A percentile compares a stretch with the other conserved stretches of the same genome.
These are phyloP conservation scores for Macrobrachium nipponense DNA, from an alignment of 1,140 invertebrate species.

Conservation along the genomic window DNA sequence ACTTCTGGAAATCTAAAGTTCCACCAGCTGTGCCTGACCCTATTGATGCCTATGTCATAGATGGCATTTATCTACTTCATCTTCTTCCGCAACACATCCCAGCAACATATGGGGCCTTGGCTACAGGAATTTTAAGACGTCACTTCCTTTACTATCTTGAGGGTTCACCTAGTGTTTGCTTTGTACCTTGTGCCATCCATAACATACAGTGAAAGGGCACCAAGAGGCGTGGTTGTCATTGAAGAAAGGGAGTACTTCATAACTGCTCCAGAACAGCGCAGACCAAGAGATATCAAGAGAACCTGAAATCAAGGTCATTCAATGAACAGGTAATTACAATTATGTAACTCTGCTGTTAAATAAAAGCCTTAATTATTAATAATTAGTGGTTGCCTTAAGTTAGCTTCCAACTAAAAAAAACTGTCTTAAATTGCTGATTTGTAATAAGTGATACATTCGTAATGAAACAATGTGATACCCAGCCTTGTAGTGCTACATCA, in stretches of 20 bases:
- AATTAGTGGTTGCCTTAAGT: no score
- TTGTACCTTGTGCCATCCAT: conserved; percentile 3
- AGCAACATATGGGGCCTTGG: not conserved
- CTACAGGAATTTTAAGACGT: not conserved
- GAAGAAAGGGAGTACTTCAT: conserved; percentile 15
- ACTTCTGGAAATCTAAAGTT: not conserved
- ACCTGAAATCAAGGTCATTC: no score
- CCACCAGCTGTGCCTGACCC: not conserved
- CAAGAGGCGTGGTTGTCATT: not conserved
- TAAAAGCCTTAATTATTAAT: no score
- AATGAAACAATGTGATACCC: no score
- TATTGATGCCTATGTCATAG: conserved; percentile 21
- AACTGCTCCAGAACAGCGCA: conserved; percentile 15
- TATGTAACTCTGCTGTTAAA: no score
- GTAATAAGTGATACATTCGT: no score
- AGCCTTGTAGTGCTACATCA: no score
- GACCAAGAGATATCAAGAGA: conserved; percentile 21
- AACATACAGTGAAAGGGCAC: conserved; percentile 15
- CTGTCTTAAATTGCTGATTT: no score
- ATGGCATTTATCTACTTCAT: no score
- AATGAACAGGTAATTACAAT: conserved; percentile 23
- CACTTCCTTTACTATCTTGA: not conserved
- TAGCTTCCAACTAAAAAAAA: no score
- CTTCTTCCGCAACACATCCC: not conserved
- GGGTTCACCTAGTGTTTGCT: conserved; percentile 23